Percentiles rank a stretch among this genome's conserved stretches.
Evolutionary conservation across 2,797 vertebrate species (phyloP).

Genomic region (Anguilla megastoma): DNA sequence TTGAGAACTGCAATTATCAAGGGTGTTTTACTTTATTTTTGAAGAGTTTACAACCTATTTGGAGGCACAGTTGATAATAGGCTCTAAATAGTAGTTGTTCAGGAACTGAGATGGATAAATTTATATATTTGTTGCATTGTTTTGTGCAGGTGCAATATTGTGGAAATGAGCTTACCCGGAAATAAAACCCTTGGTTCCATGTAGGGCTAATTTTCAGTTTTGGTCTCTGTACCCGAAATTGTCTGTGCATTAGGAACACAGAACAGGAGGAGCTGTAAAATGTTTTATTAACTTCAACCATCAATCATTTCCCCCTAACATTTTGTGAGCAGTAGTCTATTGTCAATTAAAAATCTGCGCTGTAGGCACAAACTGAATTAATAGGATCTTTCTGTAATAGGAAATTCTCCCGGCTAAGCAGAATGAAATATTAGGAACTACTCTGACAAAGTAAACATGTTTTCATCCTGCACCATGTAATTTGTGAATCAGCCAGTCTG

Average conservation of each 20-base stretch:
- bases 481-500: not conserved
- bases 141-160: not conserved
- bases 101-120: not conserved
- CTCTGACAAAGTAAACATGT: conserved; percentile 1
- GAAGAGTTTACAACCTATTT: not conserved
- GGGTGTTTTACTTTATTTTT: too few relatives aligned
- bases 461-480: not conserved
- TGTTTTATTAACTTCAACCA: not conserved
- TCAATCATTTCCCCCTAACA: conserved; percentile 11
- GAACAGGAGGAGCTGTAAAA: not conserved
- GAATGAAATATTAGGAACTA: conserved; percentile 3
- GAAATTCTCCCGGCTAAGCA: not conserved
- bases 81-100: not conserved
- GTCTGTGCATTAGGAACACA: not conserved
- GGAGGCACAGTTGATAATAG: not conserved
- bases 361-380: conserved; percentile 16
- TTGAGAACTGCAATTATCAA: not conserved
- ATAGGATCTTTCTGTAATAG: not conserved
- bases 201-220: not conserved
- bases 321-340: not conserved
- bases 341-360: conserved; percentile 6
- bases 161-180: not conserved
- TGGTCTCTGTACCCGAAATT: not conserved
- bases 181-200: not conserved
- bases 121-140: not conserved